These are phyloP conservation scores for Hippocampus kuda DNA, from an alignment of 2,797 vertebrate genomes.

Conservation along the genomic window DNA sequence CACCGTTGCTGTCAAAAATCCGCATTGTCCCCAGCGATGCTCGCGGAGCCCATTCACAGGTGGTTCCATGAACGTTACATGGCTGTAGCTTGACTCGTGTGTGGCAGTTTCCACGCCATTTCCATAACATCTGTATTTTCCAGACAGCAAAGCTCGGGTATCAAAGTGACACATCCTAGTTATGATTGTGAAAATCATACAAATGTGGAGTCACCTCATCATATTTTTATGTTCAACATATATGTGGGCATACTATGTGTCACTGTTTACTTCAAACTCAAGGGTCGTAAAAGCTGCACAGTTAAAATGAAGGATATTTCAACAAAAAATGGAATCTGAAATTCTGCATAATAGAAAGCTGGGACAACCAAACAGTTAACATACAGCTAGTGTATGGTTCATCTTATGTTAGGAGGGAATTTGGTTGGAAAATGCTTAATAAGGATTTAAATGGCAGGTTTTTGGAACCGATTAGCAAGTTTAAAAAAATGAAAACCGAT, in stretches of 20 bases:
- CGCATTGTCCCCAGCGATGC: slow-evolving; percentile 25
- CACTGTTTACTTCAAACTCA: background rate
- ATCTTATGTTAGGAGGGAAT: background rate
- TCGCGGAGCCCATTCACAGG: slow-evolving; percentile 43
- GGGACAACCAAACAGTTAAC: background rate
- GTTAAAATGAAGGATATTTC: background rate
- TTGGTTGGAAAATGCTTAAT: background rate
- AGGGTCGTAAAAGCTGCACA: background rate
- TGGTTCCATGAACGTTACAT: slow-evolving; percentile 27
- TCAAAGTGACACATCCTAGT: background rate
- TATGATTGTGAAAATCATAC: background rate
- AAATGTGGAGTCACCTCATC: background rate
- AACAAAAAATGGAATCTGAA: too few species aligned
- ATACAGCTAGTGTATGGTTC: background rate
- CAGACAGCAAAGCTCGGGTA: background rate
- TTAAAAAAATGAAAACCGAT: too few species aligned
- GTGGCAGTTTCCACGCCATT: slow-evolving; percentile 11
- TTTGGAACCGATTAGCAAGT: too few species aligned
- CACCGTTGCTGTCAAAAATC: slow-evolving; percentile 21
- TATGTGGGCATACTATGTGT: too few species aligned
- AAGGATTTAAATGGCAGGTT: background rate
- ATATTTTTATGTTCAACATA: background rate
- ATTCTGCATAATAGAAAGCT: too few species aligned
- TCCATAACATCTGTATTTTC: background rate
- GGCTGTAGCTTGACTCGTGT: background rate